phyloP scores from a whole-genome alignment of 2,888 invertebrate species.

The Scrobipalpa costella region DNA sequence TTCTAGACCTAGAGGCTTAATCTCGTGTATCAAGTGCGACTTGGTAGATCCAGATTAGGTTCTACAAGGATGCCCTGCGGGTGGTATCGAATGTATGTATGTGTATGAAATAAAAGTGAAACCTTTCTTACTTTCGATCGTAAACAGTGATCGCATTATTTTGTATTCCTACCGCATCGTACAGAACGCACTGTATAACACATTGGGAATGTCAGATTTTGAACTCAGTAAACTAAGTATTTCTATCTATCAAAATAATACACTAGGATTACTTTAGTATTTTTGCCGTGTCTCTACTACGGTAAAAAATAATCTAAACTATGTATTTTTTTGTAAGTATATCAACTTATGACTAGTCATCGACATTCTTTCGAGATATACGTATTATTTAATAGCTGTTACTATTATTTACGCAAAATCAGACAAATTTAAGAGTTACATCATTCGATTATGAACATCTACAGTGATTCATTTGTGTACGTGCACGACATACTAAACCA shows the following conservation, averaged over 20 bases:
- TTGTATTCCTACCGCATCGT: background rate
- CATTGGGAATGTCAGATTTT: too few relatives aligned
- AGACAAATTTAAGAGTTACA: slow-evolving; percentile 23
- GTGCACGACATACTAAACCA: slow-evolving; percentile 21
- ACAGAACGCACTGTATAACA: background rate
- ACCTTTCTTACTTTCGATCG: background rate
- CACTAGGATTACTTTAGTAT: too few relatives aligned
- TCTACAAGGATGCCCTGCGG: too few relatives aligned
- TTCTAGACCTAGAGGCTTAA: too few relatives aligned
- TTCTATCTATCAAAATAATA: too few relatives aligned
- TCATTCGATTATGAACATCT: slow-evolving; percentile 13
- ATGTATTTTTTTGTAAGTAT: background rate
- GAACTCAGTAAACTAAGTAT: too few relatives aligned
- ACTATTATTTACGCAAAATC: slow-evolving; percentile 13
- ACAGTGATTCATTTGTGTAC: slow-evolving; percentile 36
- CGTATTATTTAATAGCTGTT: background rate
- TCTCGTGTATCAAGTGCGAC: too few relatives aligned
- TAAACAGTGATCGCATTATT: background rate
- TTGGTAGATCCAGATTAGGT: too few relatives aligned
- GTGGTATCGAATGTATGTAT: too few relatives aligned
- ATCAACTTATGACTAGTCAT: background rate
- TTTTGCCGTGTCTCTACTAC: too few relatives aligned
- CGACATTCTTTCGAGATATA: background rate
- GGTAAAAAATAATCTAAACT: too few relatives aligned
- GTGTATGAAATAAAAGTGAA: background rate